Conservation (phyloP, 2,797 vertebrate species). For the Microhierax caerulescens region DNA sequence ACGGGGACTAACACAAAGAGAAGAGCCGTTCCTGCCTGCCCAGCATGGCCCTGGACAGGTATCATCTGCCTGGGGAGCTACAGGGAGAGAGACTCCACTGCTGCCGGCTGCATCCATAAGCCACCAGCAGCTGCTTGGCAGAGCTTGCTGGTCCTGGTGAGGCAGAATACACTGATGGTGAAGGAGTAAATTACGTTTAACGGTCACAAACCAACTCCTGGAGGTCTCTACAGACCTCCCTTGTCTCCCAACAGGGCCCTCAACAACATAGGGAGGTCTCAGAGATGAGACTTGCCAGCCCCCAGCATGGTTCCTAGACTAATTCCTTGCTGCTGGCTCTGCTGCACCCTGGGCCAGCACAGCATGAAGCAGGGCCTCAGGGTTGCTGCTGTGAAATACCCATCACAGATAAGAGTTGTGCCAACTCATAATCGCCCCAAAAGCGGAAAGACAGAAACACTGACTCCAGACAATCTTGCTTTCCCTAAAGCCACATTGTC, state of each 20-base stretch:
- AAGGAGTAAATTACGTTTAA: background rate
- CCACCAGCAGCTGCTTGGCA: background rate
- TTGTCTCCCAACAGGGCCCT: accelerated
- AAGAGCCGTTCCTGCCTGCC: background rate
- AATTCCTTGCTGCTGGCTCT: background rate
- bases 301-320: background rate
- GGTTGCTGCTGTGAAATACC: background rate
- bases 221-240: background rate
- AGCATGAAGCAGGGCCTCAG: background rate
- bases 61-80: background rate
- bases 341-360: background rate
- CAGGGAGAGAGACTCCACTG: background rate
- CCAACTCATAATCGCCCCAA: background rate
- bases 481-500: background rate
- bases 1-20: background rate
- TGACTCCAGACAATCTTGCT: background rate
- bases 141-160: background rate
- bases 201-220: background rate
- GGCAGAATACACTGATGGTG: background rate
- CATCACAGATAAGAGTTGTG: background rate
- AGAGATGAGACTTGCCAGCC: background rate
- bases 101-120: background rate
- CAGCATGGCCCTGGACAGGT: background rate
- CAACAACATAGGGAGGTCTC: background rate
- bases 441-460: background rate